Evolutionary conservation across 2,888 invertebrate species (phyloP).

Genomic region (Callyntrura guangdongensis): DNA sequence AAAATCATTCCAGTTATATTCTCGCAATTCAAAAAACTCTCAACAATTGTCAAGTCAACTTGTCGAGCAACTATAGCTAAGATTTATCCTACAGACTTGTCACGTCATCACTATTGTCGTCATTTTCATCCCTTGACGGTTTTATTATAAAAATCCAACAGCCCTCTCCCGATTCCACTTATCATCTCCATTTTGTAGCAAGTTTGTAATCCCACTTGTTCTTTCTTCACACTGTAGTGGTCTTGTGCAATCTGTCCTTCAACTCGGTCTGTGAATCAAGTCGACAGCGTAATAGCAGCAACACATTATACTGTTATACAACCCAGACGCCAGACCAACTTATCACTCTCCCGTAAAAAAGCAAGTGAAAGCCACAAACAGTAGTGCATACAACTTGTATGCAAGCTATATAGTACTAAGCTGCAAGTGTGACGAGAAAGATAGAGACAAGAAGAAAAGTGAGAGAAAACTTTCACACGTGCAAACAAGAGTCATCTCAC

Average conservation of each 20-base stretch:
- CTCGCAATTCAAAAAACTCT: neutral
- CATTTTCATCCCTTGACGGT: constrained; percentile 63
- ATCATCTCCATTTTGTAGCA: constrained; percentile 22
- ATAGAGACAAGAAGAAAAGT: constrained; percentile 17
- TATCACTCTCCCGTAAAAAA: constrained; percentile 25
- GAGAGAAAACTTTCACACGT: constrained; percentile 65
- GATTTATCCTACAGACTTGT: constrained; percentile 34
- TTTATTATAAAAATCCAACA: constrained; percentile 51
- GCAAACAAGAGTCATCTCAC: constrained; percentile 29
- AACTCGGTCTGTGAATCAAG: constrained; percentile 59
- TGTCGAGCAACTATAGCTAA: neutral
- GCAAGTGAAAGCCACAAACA: neutral
- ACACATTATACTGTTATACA: neutral
- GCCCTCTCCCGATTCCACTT: no score
- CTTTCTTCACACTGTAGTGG: constrained; percentile 57
- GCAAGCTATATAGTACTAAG: neutral
- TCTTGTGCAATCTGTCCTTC: constrained; percentile 65
- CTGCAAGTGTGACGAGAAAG: constrained; percentile 19
- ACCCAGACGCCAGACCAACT: neutral
- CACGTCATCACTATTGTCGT: neutral
- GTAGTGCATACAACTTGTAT: neutral
- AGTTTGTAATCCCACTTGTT: constrained; percentile 57
- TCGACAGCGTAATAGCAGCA: constrained; percentile 41
- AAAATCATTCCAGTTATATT: neutral
- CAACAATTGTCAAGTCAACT: neutral